These are phyloP conservation scores for Heliopora coerulea DNA, from an alignment of 92 coral and sea anemone genomes.

Conservation along the genomic window DNA sequence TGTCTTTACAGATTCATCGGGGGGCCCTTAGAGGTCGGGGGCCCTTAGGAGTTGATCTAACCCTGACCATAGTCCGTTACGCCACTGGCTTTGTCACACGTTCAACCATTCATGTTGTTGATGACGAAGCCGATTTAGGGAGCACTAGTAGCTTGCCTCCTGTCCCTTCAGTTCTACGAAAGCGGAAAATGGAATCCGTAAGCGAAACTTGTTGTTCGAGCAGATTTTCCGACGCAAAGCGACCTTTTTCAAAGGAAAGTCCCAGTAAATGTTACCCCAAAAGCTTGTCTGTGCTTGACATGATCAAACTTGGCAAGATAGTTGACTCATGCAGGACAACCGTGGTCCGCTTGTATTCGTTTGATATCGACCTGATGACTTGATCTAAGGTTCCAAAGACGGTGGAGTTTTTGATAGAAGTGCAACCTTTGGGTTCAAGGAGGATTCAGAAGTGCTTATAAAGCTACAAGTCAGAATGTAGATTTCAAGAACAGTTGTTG, in stretches of 20 bases:
- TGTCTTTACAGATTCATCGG: too few relatives aligned
- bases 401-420: conserved; percentile 39
- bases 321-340: neutral
- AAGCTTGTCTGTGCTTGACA: conserved; percentile 32
- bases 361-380: conserved; percentile 20
- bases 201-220: neutral
- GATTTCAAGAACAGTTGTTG: conserved; percentile 9
- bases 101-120: neutral
- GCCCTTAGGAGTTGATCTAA: too few relatives aligned
- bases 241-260: too few relatives aligned
- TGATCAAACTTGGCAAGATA: conserved; percentile 43
- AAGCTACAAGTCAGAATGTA: conserved; percentile 33
- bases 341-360: conserved; percentile 14
- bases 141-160: neutral
- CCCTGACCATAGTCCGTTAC: too few relatives aligned
- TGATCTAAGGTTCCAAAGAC: conserved; percentile 28
- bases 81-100: neutral
- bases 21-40: too few relatives aligned
- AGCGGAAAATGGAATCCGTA: neutral
- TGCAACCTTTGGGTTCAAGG: conserved; percentile 21
- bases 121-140: neutral
- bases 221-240: neutral
- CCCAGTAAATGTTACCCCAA: neutral
- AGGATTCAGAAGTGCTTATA: conserved; percentile 40
- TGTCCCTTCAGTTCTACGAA: neutral